These are phyloP conservation scores for Drosophila sulfurigaster DNA, from an alignment of 1,140 invertebrate genomes.

Conservation along the genomic window DNA sequence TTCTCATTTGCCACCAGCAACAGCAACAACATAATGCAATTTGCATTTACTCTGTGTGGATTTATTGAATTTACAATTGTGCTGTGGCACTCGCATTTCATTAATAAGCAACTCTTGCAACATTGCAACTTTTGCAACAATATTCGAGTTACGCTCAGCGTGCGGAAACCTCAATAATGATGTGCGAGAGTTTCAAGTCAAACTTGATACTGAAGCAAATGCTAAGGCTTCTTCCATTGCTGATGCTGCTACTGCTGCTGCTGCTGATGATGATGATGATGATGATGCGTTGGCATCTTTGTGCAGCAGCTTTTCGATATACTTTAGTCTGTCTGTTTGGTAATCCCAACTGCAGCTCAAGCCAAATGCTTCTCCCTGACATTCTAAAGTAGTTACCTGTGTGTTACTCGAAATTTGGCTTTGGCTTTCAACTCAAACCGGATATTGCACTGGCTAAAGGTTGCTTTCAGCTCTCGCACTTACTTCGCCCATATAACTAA, in stretches of 20 bases:
- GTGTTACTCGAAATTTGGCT: neutral
- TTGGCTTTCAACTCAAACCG: constrained; percentile 5
- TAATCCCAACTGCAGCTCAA: constrained; percentile 11
- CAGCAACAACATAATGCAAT: neutral
- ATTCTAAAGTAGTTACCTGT: constrained; percentile 21
- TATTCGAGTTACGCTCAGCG: neutral
- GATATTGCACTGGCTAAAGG: constrained; percentile 5
- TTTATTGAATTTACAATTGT: constrained; percentile 2
- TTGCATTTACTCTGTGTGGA: neutral
- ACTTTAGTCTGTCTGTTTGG: constrained; percentile 2
- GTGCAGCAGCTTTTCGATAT: too few relatives aligned
- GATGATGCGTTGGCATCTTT: constrained; percentile 3
- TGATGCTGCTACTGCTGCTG: too few relatives aligned
- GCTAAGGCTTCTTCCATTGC: too few relatives aligned
- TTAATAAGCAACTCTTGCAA: neutral
- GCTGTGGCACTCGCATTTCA: neutral
- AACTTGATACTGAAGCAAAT: too few relatives aligned
- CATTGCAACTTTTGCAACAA: constrained; percentile 6
- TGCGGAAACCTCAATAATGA: neutral
- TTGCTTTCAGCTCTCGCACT: constrained; percentile 12
- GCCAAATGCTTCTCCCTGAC: constrained; percentile 4
- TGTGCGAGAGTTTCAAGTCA: neutral
- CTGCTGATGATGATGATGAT: neutral
- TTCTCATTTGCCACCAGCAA: neutral
- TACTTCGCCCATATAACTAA: neutral